phyloP scores from a whole-genome alignment of 2,797 vertebrate genomes.

The Coracias cyanogaster region DNA sequence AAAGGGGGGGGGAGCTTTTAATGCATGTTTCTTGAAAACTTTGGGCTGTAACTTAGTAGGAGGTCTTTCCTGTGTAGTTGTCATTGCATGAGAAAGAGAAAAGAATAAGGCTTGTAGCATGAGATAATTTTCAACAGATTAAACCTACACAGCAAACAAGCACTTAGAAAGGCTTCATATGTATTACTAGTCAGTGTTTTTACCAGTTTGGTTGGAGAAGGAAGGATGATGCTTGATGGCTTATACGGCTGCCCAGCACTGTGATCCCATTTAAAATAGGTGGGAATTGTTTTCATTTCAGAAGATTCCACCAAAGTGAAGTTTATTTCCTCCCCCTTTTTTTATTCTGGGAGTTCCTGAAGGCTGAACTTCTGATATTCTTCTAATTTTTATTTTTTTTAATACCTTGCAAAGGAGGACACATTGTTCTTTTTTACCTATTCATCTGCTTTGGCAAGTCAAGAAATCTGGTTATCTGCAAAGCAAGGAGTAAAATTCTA shows the following conservation, averaged over 20 bases:
- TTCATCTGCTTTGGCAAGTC: neutral
- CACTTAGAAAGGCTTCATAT: neutral
- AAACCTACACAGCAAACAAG: neutral
- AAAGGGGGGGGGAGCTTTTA: neutral
- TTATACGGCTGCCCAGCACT: neutral
- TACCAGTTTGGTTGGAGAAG: neutral
- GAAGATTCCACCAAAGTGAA: neutral
- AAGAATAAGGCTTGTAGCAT: neutral
- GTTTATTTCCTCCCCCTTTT: accelerated
- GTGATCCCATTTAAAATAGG: neutral
- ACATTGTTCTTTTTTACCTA: neutral
- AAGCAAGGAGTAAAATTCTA: neutral
- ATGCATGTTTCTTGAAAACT: neutral
- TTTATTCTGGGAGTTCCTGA: neutral
- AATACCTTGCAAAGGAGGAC: neutral
- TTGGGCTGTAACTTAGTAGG: neutral
- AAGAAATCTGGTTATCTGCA: neutral
- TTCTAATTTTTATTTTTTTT: neutral
- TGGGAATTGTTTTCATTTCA: neutral
- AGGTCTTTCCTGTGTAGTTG: neutral
- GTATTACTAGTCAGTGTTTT: neutral
- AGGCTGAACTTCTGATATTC: neutral
- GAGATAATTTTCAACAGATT: neutral
- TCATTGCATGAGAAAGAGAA: neutral
- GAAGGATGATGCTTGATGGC: neutral